phyloP scores from a whole-genome alignment of 2,113 vertebrate genomes.

The Indri indri region DNA sequence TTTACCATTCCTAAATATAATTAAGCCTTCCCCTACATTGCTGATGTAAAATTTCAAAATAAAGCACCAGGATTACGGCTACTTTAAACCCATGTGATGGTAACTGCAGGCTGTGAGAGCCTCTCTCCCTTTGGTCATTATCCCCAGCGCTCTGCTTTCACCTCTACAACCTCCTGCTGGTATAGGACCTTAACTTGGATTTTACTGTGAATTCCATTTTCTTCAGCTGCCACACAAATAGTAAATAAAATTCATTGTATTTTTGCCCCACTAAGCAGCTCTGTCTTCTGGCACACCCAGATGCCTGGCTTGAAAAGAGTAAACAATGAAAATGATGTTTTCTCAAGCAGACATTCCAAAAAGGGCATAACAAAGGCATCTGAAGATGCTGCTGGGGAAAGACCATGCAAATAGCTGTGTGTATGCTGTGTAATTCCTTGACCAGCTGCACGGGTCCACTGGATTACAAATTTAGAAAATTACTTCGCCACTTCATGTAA shows the following conservation, averaged over 20 bases:
- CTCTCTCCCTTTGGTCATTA: background rate
- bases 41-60: background rate
- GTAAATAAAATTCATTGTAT: constrained; percentile 75
- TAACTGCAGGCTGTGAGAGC: background rate
- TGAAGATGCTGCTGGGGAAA: constrained; percentile 44
- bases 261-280: constrained; percentile 77
- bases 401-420: background rate
- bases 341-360: constrained; percentile 59
- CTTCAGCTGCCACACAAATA: constrained; percentile 65
- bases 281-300: constrained; percentile 67
- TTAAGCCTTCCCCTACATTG: background rate
- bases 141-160: background rate
- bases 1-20: background rate
- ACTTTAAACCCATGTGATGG: background rate
- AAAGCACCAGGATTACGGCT: background rate
- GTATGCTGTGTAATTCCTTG: constrained; percentile 39
- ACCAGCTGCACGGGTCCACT: background rate
- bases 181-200: constrained; percentile 32
- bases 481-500: background rate
- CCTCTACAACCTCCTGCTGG: background rate
- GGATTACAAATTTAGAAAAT: constrained; percentile 71
- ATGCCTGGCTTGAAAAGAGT: constrained; percentile 58
- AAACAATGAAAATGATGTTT: constrained; percentile 64
- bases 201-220: constrained; percentile 64
- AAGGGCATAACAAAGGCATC: constrained; percentile 31